Conservation (phyloP, 2,888 invertebrate genomes). For the Crematogaster levior region DNA sequence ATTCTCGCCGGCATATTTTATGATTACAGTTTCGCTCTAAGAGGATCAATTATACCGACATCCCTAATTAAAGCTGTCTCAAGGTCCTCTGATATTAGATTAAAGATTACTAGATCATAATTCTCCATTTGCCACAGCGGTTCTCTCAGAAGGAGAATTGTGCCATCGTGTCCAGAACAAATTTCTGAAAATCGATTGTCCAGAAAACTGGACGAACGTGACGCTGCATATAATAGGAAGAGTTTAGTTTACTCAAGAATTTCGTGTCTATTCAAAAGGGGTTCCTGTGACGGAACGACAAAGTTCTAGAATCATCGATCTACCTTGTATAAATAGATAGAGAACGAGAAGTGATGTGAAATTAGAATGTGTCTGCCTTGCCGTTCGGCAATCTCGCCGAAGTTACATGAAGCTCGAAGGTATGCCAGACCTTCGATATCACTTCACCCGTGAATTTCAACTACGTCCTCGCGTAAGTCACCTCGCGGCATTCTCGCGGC, state of each 20-base stretch:
- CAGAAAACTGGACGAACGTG: neutral
- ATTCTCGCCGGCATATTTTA: neutral
- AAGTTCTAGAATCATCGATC: neutral
- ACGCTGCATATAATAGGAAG: neutral
- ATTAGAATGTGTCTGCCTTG: neutral
- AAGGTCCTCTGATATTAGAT: neutral
- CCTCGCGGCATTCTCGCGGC: slow-evolving; percentile 9
- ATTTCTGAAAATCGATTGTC: neutral
- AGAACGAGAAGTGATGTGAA: neutral
- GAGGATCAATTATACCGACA: neutral
- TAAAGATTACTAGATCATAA: neutral
- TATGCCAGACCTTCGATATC: slow-evolving; percentile 8
- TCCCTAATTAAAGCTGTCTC: neutral
- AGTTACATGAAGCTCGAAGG: slow-evolving; percentile 7
- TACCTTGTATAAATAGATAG: neutral
- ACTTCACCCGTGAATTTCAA: slow-evolving; percentile 9
- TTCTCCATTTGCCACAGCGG: neutral
- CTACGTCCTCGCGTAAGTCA: slow-evolving; percentile 14
- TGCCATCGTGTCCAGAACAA: neutral
- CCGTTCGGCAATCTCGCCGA: neutral
- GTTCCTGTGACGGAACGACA: neutral
- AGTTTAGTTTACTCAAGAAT: neutral
- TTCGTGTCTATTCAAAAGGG: neutral
- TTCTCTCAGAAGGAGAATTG: neutral
- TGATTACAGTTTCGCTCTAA: neutral